Conservation (phyloP, 2,797 vertebrate genomes). For the Alexandromys oeconomus region DNA sequence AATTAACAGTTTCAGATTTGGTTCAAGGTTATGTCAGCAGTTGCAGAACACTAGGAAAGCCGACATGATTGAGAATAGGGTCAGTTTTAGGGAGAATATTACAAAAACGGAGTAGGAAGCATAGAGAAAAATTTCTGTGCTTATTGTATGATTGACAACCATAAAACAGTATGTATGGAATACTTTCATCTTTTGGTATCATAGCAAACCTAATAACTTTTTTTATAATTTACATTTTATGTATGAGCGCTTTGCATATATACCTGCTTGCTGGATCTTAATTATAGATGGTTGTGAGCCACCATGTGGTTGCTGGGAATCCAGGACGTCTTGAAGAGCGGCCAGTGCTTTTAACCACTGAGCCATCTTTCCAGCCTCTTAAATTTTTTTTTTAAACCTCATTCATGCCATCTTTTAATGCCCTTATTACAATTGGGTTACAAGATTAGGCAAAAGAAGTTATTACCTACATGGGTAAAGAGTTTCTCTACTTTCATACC, state of each 20-base stretch:
- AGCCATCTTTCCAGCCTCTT: neutral
- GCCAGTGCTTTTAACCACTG: neutral
- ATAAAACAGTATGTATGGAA: neutral
- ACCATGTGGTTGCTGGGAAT: neutral
- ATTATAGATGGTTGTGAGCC: neutral
- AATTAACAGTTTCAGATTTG: slow-evolving; percentile 48
- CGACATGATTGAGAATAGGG: neutral
- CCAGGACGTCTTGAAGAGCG: neutral
- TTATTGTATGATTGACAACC: neutral
- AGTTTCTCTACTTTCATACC: neutral
- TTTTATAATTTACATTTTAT: neutral
- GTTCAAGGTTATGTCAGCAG: neutral
- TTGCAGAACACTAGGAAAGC: slow-evolving; percentile 12
- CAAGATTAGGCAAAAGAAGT: slow-evolving; percentile 32
- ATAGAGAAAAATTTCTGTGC: neutral
- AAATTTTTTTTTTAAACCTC: neutral
- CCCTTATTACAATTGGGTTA: neutral
- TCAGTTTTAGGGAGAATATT: neutral
- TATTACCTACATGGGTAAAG: neutral
- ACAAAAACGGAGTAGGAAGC: slow-evolving; percentile 19
- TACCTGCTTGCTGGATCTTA: neutral
- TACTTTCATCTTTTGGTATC: neutral
- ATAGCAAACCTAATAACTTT: neutral
- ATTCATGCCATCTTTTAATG: slow-evolving; percentile 43
- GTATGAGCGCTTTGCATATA: neutral